Evolutionary conservation across 2,888 invertebrate species (phyloP).

Genomic region (Julus scanicus): DNA sequence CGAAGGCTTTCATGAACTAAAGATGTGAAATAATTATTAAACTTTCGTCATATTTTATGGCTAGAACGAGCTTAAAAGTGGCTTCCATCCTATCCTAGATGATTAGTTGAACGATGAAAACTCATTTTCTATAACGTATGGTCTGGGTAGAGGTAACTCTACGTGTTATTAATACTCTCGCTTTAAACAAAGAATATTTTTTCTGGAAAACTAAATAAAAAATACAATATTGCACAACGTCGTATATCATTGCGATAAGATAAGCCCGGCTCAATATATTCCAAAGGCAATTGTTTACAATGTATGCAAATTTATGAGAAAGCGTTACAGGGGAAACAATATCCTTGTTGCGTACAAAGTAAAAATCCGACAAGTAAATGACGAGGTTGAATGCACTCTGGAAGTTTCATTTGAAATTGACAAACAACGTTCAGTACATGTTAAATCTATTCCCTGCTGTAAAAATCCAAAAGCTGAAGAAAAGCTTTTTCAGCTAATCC

Average conservation of each 20-base stretch:
- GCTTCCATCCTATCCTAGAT: neutral
- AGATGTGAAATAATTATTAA: conserved; percentile 26
- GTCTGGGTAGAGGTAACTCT: neutral
- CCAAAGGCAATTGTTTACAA: neutral
- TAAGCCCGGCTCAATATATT: neutral
- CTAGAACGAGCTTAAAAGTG: neutral
- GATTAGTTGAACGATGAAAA: neutral
- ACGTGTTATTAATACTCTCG: neutral
- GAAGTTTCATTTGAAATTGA: neutral
- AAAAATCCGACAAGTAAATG: neutral
- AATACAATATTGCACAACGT: neutral
- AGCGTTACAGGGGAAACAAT: neutral
- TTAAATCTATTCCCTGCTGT: neutral
- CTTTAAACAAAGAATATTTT: neutral
- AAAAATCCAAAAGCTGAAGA: neutral
- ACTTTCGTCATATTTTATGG: conserved; percentile 18
- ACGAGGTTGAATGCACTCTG: conserved; percentile 15
- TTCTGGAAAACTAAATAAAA: neutral
- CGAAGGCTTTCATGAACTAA: neutral
- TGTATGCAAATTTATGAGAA: neutral
- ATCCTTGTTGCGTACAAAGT: neutral
- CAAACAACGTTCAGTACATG: neutral
- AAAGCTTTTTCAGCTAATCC: too few species aligned
- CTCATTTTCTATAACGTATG: neutral
- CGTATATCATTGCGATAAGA: neutral